These are phyloP conservation scores for Dysidea cf. avara DNA, from an alignment of 37 sponge, comb jelly and placozoan genomes.

Conservation along the genomic window DNA sequence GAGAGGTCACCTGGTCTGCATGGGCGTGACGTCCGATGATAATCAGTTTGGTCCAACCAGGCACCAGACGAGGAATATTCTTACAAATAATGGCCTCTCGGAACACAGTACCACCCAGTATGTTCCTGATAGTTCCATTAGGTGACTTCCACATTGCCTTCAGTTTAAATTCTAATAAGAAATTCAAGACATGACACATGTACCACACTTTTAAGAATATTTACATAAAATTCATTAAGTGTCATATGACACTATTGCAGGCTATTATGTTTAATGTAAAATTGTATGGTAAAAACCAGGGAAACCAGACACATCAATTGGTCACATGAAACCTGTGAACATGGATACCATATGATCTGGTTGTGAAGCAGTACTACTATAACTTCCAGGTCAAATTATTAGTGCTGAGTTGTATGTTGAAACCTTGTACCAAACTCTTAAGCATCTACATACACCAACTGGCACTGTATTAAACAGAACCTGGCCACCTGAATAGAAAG, in stretches of 20 bases:
- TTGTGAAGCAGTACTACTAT: too few relatives aligned
- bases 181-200: not conserved
- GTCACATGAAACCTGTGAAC: too few relatives aligned
- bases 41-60: slow-evolving; percentile 90
- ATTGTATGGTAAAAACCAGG: too few relatives aligned
- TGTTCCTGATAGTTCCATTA: slow-evolving; percentile 98
- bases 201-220: not conserved
- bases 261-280: not conserved
- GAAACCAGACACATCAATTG: too few relatives aligned
- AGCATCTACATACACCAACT: too few relatives aligned
- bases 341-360: too few relatives aligned
- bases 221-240: not conserved
- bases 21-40: slow-evolving; percentile 97
- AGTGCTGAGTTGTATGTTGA: too few relatives aligned
- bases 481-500: too few relatives aligned
- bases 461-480: too few relatives aligned
- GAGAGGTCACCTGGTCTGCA: slow-evolving; percentile 94
- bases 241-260: too few relatives aligned
- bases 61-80: slow-evolving; percentile 93
- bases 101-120: slow-evolving; percentile 97
- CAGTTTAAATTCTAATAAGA: slow-evolving; percentile 77
- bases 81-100: slow-evolving; percentile 95
- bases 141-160: slow-evolving; percentile 99
- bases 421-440: too few relatives aligned
- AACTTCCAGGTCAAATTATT: too few relatives aligned